A percentile compares a stretch with the other conserved stretches of the same genome.
Conservation (phyloP, 2,888 invertebrate genomes). For the Eupithecia abbreviata region DNA sequence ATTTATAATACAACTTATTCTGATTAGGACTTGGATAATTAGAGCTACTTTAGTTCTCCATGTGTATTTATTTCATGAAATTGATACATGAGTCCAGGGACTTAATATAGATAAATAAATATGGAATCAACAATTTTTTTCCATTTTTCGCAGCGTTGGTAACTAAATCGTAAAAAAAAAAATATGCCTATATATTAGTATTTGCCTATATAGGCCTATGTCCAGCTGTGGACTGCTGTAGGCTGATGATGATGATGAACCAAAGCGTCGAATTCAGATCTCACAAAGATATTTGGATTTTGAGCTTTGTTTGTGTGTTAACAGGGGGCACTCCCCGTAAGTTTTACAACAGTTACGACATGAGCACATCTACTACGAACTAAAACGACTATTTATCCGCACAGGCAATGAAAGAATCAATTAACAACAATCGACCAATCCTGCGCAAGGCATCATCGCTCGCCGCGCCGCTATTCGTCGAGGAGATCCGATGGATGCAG, state of each 20-base stretch:
- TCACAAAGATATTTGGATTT: too few relatives aligned
- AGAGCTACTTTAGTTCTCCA: background rate
- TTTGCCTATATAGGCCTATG: too few relatives aligned
- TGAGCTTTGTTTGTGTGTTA: too few relatives aligned
- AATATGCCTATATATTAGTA: too few relatives aligned
- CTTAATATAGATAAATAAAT: too few relatives aligned
- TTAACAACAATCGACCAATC: slow-evolving; percentile 92
- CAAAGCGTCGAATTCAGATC: too few relatives aligned
- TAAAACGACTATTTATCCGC: background rate
- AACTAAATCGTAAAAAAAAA: too few relatives aligned
- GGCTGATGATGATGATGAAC: too few relatives aligned
- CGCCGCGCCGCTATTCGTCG: slow-evolving; percentile 94
- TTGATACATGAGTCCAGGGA: background rate
- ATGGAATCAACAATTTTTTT: too few relatives aligned
- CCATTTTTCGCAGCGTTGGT: too few relatives aligned
- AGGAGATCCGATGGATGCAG: slow-evolving; percentile 98
- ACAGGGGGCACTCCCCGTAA: background rate
- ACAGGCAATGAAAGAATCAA: slow-evolving; percentile 92
- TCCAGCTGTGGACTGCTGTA: too few relatives aligned
- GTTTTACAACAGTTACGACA: background rate
- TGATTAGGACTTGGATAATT: background rate
- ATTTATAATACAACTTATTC: background rate
- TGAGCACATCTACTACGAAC: background rate
- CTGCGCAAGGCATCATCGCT: slow-evolving; percentile 95
- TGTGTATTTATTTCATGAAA: background rate